A percentile compares a stretch with the other conserved stretches of the same genome.
Evolutionary conservation across 2,888 invertebrate genomes (phyloP).

Genomic region (Cepaea hortensis): DNA sequence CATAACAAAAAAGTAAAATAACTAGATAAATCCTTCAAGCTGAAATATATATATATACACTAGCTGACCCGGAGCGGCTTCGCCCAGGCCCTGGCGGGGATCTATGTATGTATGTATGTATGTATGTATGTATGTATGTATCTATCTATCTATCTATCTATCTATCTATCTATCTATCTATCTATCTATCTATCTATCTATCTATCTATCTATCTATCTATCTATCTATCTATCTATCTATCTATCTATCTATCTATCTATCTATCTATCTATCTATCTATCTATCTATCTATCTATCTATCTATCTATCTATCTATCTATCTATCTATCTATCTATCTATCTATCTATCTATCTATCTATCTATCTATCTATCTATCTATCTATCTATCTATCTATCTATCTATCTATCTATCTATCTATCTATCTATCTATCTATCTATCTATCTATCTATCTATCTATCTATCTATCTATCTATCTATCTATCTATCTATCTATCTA

Average conservation of each 20-base stretch:
- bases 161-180: neutral
- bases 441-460: constrained; percentile 1
- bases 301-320: neutral
- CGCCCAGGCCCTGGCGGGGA: too few species aligned
- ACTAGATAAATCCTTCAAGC: too few species aligned
- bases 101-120: neutral
- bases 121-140: neutral
- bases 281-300: neutral
- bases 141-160: neutral
- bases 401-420: constrained; percentile 1
- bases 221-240: neutral
- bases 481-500: constrained; percentile 1
- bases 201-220: neutral
- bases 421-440: constrained; percentile 1
- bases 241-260: neutral
- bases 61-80: too few species aligned
- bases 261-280: neutral
- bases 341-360: constrained; percentile 1
- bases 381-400: constrained; percentile 1
- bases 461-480: constrained; percentile 1
- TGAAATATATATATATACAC: too few species aligned
- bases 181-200: neutral
- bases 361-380: constrained; percentile 1
- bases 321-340: neutral
- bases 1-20: too few species aligned